Evolutionary conservation across 2,888 invertebrate genomes (phyloP).

Genomic region (Eustalomyia histrio): DNA sequence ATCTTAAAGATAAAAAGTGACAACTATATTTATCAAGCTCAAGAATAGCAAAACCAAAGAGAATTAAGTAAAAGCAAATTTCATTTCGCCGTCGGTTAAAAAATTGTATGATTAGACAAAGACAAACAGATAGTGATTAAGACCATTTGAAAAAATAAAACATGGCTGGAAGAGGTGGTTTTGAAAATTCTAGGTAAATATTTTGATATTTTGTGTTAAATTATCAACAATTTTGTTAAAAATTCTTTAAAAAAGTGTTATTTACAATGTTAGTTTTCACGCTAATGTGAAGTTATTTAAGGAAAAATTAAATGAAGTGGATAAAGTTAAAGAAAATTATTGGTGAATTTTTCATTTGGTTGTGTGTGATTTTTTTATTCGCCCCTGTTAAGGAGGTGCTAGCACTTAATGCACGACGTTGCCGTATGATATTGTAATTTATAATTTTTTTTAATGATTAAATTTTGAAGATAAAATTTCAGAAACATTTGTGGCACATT

Average conservation of each 20-base stretch:
- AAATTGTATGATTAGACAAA: slow-evolving; percentile 57
- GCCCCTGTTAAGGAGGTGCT: slow-evolving; percentile 43
- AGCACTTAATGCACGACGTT: slow-evolving; percentile 35
- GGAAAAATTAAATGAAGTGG: neutral
- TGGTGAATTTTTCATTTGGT: slow-evolving; percentile 44
- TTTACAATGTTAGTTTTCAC: slow-evolving; percentile 3
- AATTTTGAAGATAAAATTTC: neutral
- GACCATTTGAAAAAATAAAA: slow-evolving; percentile 81
- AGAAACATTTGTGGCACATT: neutral
- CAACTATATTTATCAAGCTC: neutral
- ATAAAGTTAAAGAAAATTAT: slow-evolving; percentile 35
- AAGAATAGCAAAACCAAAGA: slow-evolving; percentile 14
- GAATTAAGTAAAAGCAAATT: slow-evolving; percentile 44
- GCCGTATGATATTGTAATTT: slow-evolving; percentile 39
- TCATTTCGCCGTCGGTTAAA: slow-evolving; percentile 70
- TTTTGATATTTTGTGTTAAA: slow-evolving; percentile 66
- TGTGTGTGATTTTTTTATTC: slow-evolving; percentile 46
- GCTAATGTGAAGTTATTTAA: neutral
- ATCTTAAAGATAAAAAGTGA: slow-evolving; percentile 25
- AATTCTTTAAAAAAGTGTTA: slow-evolving; percentile 17
- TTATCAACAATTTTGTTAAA: slow-evolving; percentile 17
- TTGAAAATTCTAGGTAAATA: slow-evolving; percentile 90
- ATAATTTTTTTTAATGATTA: slow-evolving; percentile 14
- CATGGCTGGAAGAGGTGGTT: slow-evolving; percentile 94
- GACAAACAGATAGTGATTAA: slow-evolving; percentile 67